phyloP scores from a whole-genome alignment of 2,888 invertebrate species.

The Caenorhabditis doughertyi region DNA sequence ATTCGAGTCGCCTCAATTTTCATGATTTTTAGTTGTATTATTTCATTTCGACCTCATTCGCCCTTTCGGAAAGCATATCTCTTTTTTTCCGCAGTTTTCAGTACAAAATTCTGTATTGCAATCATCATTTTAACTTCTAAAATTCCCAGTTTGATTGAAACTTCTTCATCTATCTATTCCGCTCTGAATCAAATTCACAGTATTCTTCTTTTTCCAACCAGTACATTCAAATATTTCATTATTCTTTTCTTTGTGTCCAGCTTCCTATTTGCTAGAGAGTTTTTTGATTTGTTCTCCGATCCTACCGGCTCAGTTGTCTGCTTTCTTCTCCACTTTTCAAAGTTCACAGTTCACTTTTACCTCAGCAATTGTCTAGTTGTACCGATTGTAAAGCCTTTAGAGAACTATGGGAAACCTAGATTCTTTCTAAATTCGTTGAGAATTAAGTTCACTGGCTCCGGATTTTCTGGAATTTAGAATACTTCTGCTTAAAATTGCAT shows the following conservation, averaged over 20 bases:
- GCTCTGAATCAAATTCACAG: too few species aligned
- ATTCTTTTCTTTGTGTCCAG: not conserved
- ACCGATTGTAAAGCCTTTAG: not conserved
- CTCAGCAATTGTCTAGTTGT: not conserved
- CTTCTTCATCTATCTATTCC: too few species aligned
- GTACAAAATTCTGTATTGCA: not conserved
- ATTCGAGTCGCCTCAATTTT: conserved; percentile 11
- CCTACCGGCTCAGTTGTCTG: not conserved
- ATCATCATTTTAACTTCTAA: too few species aligned
- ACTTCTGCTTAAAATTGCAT: too few species aligned
- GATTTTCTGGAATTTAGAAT: too few species aligned
- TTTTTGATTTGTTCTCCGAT: conserved; percentile 10
- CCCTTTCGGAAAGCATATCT: not conserved
- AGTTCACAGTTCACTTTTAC: conserved; percentile 31
- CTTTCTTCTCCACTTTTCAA: conserved; percentile 4
- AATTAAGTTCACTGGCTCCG: too few species aligned
- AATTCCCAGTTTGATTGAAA: too few species aligned
- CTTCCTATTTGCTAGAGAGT: not conserved
- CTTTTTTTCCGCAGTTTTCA: not conserved
- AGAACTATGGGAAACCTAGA: not conserved
- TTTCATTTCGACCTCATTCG: not conserved
- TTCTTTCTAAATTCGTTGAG: too few species aligned
- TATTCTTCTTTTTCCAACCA: not conserved
- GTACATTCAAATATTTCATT: too few species aligned
- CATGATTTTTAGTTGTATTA: conserved; percentile 11